Conservation (phyloP, 2,888 invertebrate genomes). For the Baronia brevicornis region DNA sequence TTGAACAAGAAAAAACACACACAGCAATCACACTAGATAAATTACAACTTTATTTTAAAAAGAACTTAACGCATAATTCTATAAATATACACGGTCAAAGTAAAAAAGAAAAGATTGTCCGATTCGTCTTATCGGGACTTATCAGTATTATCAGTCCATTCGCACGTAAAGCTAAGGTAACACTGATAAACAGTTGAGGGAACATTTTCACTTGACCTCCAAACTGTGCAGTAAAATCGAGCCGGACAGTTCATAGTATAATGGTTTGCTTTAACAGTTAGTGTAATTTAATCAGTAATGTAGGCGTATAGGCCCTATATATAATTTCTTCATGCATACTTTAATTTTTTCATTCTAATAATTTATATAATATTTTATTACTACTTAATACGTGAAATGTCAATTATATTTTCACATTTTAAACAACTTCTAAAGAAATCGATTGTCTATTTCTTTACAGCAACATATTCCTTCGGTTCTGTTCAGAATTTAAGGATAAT, state of each 20-base stretch:
- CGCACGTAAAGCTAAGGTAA: slow-evolving; percentile 6
- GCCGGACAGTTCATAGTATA: slow-evolving; percentile 2
- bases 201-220: background rate
- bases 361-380: no score
- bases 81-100: slow-evolving; percentile 1
- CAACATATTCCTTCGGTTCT: no score
- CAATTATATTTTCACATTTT: no score
- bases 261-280: slow-evolving; percentile 4
- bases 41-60: slow-evolving; percentile 2
- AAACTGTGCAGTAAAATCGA: background rate
- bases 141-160: slow-evolving; percentile 14
- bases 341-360: no score
- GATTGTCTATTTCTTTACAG: no score
- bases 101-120: background rate
- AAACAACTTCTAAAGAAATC: no score
- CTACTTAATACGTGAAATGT: no score
- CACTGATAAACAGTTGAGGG: slow-evolving; percentile 2
- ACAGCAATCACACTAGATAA: slow-evolving; percentile 11
- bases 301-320: no score
- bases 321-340: no score
- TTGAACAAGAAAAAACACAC: slow-evolving; percentile 21
- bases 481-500: no score
- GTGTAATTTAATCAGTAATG: slow-evolving; percentile 6
- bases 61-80: slow-evolving; percentile 10
- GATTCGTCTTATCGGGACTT: slow-evolving; percentile 9